phyloP scores from a whole-genome alignment of 1,140 invertebrate species.

The Epicauta chinensis region DNA sequence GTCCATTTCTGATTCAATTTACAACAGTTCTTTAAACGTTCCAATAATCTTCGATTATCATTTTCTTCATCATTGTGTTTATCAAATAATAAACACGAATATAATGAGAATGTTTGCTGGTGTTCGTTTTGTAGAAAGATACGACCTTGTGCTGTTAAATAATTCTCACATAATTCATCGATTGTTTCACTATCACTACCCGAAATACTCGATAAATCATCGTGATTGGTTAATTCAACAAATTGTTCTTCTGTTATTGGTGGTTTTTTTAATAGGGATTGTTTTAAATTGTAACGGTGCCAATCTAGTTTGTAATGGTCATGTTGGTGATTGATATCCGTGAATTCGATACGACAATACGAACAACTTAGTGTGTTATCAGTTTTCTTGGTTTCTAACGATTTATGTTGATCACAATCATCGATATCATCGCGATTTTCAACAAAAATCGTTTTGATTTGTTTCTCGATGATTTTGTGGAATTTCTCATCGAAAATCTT shows the following conservation, averaged over 20 bases:
- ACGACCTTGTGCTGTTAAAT: slow-evolving; percentile 57
- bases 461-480: slow-evolving; percentile 23
- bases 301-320: slow-evolving; percentile 64
- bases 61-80: slow-evolving; percentile 51
- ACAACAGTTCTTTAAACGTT: slow-evolving; percentile 21
- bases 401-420: slow-evolving; percentile 11
- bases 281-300: slow-evolving; percentile 68
- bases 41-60: slow-evolving; percentile 11
- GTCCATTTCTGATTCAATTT: slow-evolving; percentile 49
- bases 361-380: slow-evolving; percentile 50
- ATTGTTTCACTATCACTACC: slow-evolving; percentile 61
- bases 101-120: slow-evolving; percentile 65
- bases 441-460: slow-evolving; percentile 22
- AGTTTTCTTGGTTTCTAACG: slow-evolving; percentile 4
- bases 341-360: slow-evolving; percentile 49
- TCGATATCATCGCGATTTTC: slow-evolving; percentile 18
- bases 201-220: slow-evolving; percentile 71
- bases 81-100: slow-evolving; percentile 60
- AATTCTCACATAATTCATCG: slow-evolving; percentile 48
- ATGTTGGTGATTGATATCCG: slow-evolving; percentile 46
- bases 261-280: slow-evolving; percentile 50
- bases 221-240: slow-evolving; percentile 40
- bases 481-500: slow-evolving; percentile 33
- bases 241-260: slow-evolving; percentile 51
- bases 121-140: slow-evolving; percentile 64